These are phyloP conservation scores for Circaetus cinerascens DNA, from an alignment of 2,113 vertebrate genomes.

Conservation along the genomic window DNA sequence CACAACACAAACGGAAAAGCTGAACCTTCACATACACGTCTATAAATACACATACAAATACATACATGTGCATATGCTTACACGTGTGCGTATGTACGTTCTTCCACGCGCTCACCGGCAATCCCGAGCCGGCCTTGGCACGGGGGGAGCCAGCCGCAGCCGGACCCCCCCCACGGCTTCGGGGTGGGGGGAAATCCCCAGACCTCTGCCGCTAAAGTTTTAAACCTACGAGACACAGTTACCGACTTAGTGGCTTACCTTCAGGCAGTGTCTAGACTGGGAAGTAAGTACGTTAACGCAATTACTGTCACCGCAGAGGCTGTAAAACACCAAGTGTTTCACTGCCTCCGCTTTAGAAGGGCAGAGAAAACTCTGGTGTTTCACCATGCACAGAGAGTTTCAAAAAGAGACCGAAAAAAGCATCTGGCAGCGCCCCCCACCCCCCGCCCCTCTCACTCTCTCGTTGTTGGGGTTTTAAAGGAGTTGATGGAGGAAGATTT, in stretches of 20 bases:
- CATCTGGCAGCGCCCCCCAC: conserved; percentile 65
- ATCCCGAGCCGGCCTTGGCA: accelerated
- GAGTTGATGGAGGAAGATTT: conserved; percentile 61
- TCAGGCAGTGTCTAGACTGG: neutral
- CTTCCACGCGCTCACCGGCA: accelerated
- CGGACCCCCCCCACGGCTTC: neutral
- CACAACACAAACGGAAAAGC: neutral
- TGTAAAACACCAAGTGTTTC: neutral
- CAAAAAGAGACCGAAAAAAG: conserved; percentile 70
- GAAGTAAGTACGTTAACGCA: neutral
- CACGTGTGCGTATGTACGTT: accelerated
- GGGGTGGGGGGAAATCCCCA: neutral
- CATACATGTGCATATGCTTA: neutral
- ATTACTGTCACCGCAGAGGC: neutral
- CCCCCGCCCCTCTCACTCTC: neutral
- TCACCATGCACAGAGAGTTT: conserved; percentile 70
- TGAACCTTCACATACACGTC: neutral
- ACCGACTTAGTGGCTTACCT: conserved; percentile 40
- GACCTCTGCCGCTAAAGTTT: neutral
- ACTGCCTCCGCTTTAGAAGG: neutral
- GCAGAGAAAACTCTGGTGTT: conserved; percentile 41
- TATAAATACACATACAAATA: neutral
- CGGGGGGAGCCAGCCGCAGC: neutral
- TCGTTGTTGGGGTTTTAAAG: conserved; percentile 51
- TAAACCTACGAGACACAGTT: neutral